Conservation (phyloP, 1,140 invertebrate species). For the Leptinotarsa texana region DNA sequence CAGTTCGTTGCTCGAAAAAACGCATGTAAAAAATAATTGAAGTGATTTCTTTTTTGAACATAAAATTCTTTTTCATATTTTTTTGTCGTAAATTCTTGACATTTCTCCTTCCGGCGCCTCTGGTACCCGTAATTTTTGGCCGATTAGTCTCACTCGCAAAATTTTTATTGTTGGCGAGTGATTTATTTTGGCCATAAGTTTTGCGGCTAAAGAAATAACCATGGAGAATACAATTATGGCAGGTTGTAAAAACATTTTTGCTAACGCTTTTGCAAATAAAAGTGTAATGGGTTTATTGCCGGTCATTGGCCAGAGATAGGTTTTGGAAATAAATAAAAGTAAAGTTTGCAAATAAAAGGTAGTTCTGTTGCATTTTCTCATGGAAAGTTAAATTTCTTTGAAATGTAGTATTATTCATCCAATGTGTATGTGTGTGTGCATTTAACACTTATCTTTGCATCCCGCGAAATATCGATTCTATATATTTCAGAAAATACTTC, state of each 20-base stretch:
- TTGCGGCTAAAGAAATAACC: constrained; percentile 20
- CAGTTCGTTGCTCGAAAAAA: too few relatives aligned
- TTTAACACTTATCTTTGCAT: too few relatives aligned
- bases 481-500: too few relatives aligned
- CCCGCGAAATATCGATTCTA: too few relatives aligned
- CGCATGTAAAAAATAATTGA: too few relatives aligned
- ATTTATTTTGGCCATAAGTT: constrained; percentile 15
- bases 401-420: too few relatives aligned
- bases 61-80: too few relatives aligned
- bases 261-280: constrained; percentile 23
- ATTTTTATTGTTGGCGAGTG: constrained; percentile 15
- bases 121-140: not conserved
- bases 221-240: constrained; percentile 18
- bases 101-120: not conserved
- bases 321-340: not conserved
- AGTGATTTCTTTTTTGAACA: too few relatives aligned
- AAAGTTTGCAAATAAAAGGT: not conserved
- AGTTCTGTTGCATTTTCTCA: too few relatives aligned
- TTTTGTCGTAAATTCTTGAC: too few relatives aligned
- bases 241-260: constrained; percentile 20
- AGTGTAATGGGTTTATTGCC: constrained; percentile 21
- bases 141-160: constrained; percentile 23
- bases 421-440: too few relatives aligned
- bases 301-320: not conserved
- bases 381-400: too few relatives aligned